A percentile compares a stretch with the other conserved stretches of the same genome.
These are phyloP conservation scores for Meteorus sp. DNA, from an alignment of 1,140 invertebrate species.

Conservation along the genomic window DNA sequence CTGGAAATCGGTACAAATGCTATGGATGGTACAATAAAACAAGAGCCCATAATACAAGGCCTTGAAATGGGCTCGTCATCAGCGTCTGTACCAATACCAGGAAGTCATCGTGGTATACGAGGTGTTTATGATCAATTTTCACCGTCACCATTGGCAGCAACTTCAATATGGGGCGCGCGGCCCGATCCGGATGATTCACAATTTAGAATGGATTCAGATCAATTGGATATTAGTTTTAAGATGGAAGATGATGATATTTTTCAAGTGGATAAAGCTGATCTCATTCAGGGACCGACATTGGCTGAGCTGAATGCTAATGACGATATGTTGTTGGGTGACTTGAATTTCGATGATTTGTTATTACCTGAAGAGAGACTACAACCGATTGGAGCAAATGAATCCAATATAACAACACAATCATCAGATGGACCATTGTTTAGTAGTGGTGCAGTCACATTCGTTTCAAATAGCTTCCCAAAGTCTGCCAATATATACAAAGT, in stretches of 20 bases:
- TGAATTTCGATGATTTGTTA: conserved; percentile 83
- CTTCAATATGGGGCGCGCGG: conserved; percentile 44
- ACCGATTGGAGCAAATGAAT: conserved; percentile 29
- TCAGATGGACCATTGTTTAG: conserved; percentile 38
- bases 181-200: conserved; percentile 44
- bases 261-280: conserved; percentile 84
- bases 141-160: conserved; percentile 47
- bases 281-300: conserved; percentile 81
- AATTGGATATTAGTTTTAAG: conserved; percentile 60
- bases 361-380: conserved; percentile 68
- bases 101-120: conserved; percentile 45
- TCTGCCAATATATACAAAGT: conserved; percentile 40
- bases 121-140: conserved; percentile 54
- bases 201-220: conserved; percentile 46
- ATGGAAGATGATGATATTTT: conserved; percentile 89
- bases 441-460: conserved; percentile 33
- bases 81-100: conserved; percentile 55
- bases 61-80: conserved; percentile 45
- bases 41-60: conserved; percentile 42
- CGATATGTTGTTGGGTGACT: conserved; percentile 76
- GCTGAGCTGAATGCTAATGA: conserved; percentile 86
- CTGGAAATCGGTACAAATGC: conserved; percentile 34
- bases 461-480: conserved; percentile 53
- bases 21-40: conserved; percentile 46
- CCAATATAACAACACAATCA: conserved; percentile 27